A percentile compares a stretch with the other conserved stretches of the same genome.
Conservation (phyloP, 1,140 invertebrate species). For the Drosophila asahinai region DNA sequence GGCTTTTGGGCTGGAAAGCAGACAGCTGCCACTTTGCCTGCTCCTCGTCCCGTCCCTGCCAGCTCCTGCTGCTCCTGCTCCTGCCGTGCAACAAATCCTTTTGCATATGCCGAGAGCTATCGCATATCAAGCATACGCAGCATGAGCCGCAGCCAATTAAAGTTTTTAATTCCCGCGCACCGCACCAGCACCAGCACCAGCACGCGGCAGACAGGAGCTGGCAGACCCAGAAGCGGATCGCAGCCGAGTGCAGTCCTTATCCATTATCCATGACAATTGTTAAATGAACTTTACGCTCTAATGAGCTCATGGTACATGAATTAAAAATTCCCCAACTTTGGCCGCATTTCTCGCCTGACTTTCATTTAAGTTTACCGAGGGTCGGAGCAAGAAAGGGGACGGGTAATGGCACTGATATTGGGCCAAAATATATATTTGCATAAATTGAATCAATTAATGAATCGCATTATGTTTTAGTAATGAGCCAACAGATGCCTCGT, state of each 20-base stretch:
- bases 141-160: constrained; percentile 78
- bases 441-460: constrained; percentile 57
- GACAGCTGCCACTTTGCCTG: constrained; percentile 36
- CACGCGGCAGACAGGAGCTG: constrained; percentile 19
- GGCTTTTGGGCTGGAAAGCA: constrained; percentile 38
- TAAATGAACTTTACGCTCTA: constrained; percentile 82
- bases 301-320: constrained; percentile 72
- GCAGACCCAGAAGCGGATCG: constrained; percentile 17
- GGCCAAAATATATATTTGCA: constrained; percentile 43
- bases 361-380: constrained; percentile 30
- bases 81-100: constrained; percentile 45
- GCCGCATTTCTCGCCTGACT: constrained; percentile 41
- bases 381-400: not conserved
- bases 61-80: not conserved
- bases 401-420: not conserved
- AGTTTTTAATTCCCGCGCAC: constrained; percentile 73
- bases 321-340: constrained; percentile 52
- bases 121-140: constrained; percentile 75
- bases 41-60: constrained; percentile 4
- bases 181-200: constrained; percentile 1
- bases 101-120: constrained; percentile 75
- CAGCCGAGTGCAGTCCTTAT: constrained; percentile 39
- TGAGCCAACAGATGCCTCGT: constrained; percentile 30
- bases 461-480: constrained; percentile 56
- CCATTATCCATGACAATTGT: constrained; percentile 79